These are phyloP conservation scores for Atta colombica DNA, from an alignment of 1,140 invertebrate genomes.

Conservation along the genomic window DNA sequence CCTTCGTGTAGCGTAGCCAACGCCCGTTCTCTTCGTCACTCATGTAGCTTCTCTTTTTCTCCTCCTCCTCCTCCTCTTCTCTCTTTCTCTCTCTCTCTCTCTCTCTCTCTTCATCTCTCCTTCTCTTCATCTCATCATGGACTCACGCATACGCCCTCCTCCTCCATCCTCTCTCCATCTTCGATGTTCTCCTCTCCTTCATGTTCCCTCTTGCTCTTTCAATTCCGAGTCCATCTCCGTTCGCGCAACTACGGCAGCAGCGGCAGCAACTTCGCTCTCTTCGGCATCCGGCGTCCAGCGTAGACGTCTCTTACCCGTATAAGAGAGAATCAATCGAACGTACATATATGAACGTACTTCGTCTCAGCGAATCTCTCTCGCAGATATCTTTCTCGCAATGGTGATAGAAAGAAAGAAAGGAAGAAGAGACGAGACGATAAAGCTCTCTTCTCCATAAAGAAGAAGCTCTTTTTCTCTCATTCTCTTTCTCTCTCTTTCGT, in stretches of 20 bases:
- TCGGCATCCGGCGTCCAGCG: constrained; percentile 60
- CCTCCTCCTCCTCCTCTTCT: constrained; percentile 65
- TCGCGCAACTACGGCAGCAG: constrained; percentile 64
- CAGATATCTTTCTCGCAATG: constrained; percentile 36
- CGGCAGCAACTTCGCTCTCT: constrained; percentile 71
- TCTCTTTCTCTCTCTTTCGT: constrained; percentile 16
- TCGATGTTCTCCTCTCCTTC: not conserved
- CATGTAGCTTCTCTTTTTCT: constrained; percentile 37
- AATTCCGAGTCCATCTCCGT: constrained; percentile 67
- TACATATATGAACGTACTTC: constrained; percentile 39
- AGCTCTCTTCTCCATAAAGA: constrained; percentile 30
- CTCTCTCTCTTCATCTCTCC: constrained; percentile 17
- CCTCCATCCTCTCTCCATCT: constrained; percentile 3
- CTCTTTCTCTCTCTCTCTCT: constrained; percentile 7
- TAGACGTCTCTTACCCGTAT: constrained; percentile 49
- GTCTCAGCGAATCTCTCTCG: constrained; percentile 17
- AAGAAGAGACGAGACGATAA: constrained; percentile 32
- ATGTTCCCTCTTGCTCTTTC: constrained; percentile 59
- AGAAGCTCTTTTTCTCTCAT: constrained; percentile 17
- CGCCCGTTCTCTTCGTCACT: constrained; percentile 68
- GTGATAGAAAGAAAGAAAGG: constrained; percentile 39
- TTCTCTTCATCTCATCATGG: constrained; percentile 18
- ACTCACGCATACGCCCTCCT: constrained; percentile 65
- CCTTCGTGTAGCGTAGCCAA: constrained; percentile 60
- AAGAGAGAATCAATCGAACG: constrained; percentile 72